These are phyloP conservation scores for Drosophila koepferae DNA, from an alignment of 2,888 invertebrate genomes.

Conservation along the genomic window DNA sequence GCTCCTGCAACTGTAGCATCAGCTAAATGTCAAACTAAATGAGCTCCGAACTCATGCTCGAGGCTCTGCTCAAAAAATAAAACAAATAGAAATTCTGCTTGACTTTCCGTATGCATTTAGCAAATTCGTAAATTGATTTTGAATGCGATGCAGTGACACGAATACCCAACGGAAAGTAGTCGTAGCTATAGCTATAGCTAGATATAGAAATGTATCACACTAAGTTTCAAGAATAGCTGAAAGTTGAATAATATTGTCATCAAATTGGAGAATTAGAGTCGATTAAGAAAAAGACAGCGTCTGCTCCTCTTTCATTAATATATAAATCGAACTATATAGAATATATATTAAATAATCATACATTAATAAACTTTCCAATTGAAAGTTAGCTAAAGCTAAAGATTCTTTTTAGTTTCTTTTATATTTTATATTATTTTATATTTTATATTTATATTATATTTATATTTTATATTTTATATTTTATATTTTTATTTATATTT, in stretches of 20 bases:
- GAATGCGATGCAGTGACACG: slow-evolving; percentile 24
- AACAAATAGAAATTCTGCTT: not conserved
- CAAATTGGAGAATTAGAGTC: not conserved
- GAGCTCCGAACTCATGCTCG: slow-evolving; percentile 30
- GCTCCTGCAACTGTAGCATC: slow-evolving; percentile 32
- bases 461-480: no score
- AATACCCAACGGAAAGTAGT: not conserved
- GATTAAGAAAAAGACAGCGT: not conserved
- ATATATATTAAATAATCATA: no score
- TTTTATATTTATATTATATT: no score
- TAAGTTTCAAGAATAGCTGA: not conserved
- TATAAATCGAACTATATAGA: no score
- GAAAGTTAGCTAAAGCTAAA: no score
- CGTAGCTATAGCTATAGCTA: not conserved
- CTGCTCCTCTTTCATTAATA: no score
- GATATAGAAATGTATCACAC: not conserved
- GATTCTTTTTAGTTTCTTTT: no score
- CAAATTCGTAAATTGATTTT: slow-evolving; percentile 16
- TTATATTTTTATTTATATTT: no score
- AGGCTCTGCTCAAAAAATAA: not conserved
- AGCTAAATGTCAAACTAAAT: slow-evolving; percentile 49
- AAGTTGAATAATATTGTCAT: not conserved
- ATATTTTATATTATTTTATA: no score
- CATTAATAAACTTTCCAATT: no score
- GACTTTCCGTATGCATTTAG: slow-evolving; percentile 6